phyloP scores from a whole-genome alignment of 2,113 vertebrate species.

The rabbit (Oryctolagus cuniculus) region mOryCun1.1 NC_091440.1:59719501-59720000 shows the following conservation, averaged over 20 bases:
- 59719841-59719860: conserved; percentile 70
- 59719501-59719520: conserved; percentile 74
- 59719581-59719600: conserved; percentile 54
- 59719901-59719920: conserved; percentile 10
- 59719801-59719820: conserved; percentile 66
- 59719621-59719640: conserved; percentile 38
- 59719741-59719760: conserved; percentile 72
- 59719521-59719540: conserved; percentile 68
- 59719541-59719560: conserved; percentile 74
- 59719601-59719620: conserved; percentile 45
- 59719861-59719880: conserved; percentile 50
- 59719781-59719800: conserved; percentile 61
- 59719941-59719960: conserved; percentile 41
- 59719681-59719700: conserved; percentile 66
- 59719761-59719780: conserved; percentile 72
- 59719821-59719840: conserved; percentile 74
- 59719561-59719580: conserved; percentile 78
- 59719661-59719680: neutral
- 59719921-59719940: conserved; percentile 29
- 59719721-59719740: conserved; percentile 72
- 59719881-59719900: conserved; percentile 60
- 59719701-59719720: conserved; percentile 66
- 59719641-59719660: conserved; percentile 63
- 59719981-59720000: no score
- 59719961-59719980: neutral